These are phyloP conservation scores for Phoeniculus purpureus DNA, from an alignment of 2,797 vertebrate species.

Conservation along the genomic window DNA sequence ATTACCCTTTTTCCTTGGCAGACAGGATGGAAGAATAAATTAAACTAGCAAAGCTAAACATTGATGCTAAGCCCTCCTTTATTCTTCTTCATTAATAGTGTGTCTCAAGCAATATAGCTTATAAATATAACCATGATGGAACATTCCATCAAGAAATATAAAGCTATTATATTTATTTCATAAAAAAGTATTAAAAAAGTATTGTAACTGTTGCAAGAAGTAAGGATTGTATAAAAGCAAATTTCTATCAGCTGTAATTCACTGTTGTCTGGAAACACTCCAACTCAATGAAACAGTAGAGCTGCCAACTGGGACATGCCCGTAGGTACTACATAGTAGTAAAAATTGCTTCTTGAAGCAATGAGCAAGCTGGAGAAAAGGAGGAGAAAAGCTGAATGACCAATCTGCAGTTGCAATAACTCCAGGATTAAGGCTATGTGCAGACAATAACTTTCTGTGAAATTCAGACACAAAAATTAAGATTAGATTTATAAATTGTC, in stretches of 20 bases:
- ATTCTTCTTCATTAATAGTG: neutral
- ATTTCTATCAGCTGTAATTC: neutral
- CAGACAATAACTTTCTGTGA: neutral
- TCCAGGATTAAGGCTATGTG: neutral
- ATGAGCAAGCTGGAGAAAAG: neutral
- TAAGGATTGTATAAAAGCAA: neutral
- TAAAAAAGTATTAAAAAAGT: neutral
- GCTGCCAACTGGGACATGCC: neutral
- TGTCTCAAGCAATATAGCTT: neutral
- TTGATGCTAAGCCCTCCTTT: neutral
- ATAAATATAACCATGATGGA: neutral
- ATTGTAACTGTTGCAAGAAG: neutral
- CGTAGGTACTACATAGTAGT: fast-evolving
- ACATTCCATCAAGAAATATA: neutral
- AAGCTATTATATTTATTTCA: neutral
- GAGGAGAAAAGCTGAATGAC: neutral
- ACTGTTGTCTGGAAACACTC: neutral
- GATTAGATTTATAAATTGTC: neutral
- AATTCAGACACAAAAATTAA: neutral
- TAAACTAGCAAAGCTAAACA: neutral
- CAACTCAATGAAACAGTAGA: neutral
- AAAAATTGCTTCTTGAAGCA: neutral
- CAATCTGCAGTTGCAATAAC: neutral
- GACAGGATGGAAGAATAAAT: slow-evolving; percentile 21
- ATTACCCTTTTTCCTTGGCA: neutral